A percentile compares a stretch with the other conserved stretches of the same genome.
phyloP scores from a whole-genome alignment of 37 sponge, comb jelly and placozoan genomes.

The Geodia barretti region DNA sequence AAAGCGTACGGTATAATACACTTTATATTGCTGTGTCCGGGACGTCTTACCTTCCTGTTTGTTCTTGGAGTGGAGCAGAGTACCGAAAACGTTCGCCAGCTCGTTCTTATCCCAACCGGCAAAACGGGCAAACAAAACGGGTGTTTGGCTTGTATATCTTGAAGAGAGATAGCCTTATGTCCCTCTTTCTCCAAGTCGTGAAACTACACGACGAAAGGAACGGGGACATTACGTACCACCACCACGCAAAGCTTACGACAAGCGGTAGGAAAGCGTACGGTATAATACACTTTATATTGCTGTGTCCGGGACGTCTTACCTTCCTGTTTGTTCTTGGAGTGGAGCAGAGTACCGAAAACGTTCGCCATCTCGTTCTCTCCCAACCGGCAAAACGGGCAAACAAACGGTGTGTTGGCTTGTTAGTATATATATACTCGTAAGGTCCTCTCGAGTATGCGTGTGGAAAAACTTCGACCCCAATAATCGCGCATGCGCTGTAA shows the following conservation, averaged over 20 bases:
- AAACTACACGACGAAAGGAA: constrained; percentile 25
- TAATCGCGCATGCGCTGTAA: too few relatives aligned
- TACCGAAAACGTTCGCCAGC: constrained; percentile 5
- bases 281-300: neutral
- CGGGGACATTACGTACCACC: neutral
- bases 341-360: constrained; percentile 31
- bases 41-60: constrained; percentile 33
- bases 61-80: constrained; percentile 46
- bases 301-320: constrained; percentile 5
- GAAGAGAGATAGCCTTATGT: constrained; percentile 42
- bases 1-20: neutral
- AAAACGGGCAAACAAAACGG: neutral
- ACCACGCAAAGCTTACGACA: neutral
- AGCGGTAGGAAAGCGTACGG: neutral
- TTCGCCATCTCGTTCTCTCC: neutral
- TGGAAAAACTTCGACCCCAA: too few relatives aligned
- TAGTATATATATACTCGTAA: too few relatives aligned
- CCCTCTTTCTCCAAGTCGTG: constrained; percentile 68
- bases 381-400: too few relatives aligned
- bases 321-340: constrained; percentile 50
- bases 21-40: neutral
- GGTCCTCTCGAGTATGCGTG: too few relatives aligned
- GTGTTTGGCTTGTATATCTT: constrained; percentile 4
- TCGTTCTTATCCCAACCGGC: too few relatives aligned
- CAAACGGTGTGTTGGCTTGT: neutral